A percentile compares a stretch with the other conserved stretches of the same genome.
Conservation (phyloP, 2,888 invertebrate genomes). For the Acrobasis consociella region DNA sequence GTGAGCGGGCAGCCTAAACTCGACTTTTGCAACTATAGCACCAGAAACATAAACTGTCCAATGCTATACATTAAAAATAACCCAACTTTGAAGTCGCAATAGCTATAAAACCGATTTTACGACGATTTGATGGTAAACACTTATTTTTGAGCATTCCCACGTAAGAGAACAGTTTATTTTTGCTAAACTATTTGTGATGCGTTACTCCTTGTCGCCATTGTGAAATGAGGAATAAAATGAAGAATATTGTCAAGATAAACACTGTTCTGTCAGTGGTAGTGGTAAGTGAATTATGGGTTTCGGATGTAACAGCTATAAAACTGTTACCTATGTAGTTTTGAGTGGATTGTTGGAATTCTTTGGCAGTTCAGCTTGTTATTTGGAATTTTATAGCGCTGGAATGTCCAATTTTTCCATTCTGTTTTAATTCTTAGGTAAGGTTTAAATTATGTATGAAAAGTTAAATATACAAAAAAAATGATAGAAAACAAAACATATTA, state of each 20-base stretch:
- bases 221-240: constrained; percentile 13
- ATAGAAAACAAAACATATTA: too few species aligned
- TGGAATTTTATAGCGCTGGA: not conserved
- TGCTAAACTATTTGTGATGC: constrained; percentile 22
- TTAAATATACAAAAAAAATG: too few species aligned
- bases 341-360: not conserved
- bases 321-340: constrained; percentile 12
- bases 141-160: constrained; percentile 20
- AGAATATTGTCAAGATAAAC: not conserved
- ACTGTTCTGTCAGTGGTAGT: not conserved
- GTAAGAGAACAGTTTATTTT: constrained; percentile 50
- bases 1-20: not conserved
- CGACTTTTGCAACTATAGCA: not conserved
- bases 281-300: constrained; percentile 1
- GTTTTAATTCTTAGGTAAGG: too few species aligned
- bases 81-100: constrained; percentile 31
- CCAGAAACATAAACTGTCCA: not conserved
- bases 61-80: not conserved
- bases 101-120: constrained; percentile 59
- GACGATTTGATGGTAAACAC: constrained; percentile 55
- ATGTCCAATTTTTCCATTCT: too few species aligned
- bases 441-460: too few species aligned
- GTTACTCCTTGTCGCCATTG: constrained; percentile 14
- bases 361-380: not conserved
- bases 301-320: constrained; percentile 1